Conservation (phyloP, 1,140 invertebrate species). For the Lepeophtheirus salmonis region DNA sequence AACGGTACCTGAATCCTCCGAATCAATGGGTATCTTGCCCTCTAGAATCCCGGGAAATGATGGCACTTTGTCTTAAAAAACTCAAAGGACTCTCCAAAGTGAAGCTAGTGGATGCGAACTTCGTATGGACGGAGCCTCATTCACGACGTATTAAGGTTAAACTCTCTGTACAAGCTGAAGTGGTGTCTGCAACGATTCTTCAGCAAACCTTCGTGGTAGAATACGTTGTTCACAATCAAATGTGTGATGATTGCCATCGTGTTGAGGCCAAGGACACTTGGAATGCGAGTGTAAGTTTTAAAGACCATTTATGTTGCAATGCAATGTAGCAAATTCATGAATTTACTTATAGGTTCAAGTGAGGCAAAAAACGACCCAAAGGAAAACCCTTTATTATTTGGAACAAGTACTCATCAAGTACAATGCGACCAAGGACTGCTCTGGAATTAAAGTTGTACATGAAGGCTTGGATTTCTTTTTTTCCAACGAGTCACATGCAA, state of each 20-base stretch:
- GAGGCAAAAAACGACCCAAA: slow-evolving; percentile 68
- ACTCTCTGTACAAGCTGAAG: slow-evolving; percentile 88
- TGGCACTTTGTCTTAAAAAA: slow-evolving; percentile 79
- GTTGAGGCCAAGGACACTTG: slow-evolving; percentile 95
- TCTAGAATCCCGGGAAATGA: slow-evolving; percentile 77
- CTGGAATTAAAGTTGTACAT: slow-evolving; percentile 74
- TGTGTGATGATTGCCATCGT: slow-evolving; percentile 93
- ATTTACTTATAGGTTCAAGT: slow-evolving; percentile 46
- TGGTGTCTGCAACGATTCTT: slow-evolving; percentile 54
- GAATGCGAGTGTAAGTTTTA: slow-evolving; percentile 58
- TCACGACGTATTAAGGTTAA: slow-evolving; percentile 94
- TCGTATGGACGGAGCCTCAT: slow-evolving; percentile 98
- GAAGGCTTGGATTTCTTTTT: slow-evolving; percentile 95
- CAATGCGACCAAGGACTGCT: slow-evolving; percentile 57
- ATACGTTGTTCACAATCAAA: slow-evolving; percentile 70
- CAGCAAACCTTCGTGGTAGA: slow-evolving; percentile 89
- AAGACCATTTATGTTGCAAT: background rate
- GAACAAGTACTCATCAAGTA: slow-evolving; percentile 94
- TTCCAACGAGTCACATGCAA: slow-evolving; percentile 63
- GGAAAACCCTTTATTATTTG: slow-evolving; percentile 94
- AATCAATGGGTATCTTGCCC: slow-evolving; percentile 68
- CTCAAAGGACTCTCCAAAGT: slow-evolving; percentile 78
- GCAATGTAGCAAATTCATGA: background rate
- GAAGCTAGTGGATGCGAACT: slow-evolving; percentile 79
- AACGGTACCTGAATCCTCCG: slow-evolving; percentile 85